Conservation (phyloP, 2,888 invertebrate species). For the Notodonta dromedarius region DNA sequence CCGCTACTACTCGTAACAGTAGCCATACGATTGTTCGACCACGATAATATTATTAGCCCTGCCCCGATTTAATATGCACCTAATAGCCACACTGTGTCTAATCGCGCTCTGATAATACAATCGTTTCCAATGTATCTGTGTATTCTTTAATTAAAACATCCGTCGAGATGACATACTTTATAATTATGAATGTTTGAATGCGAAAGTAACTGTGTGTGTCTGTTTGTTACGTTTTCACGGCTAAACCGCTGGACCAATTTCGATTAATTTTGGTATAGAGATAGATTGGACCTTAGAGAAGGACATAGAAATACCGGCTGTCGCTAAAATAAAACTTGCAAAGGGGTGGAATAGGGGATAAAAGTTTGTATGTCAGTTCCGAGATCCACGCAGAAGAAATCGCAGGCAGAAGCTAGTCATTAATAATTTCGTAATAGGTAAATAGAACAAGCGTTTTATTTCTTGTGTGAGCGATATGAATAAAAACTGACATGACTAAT, state of each 20-base stretch:
- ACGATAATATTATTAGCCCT: constrained; percentile 69
- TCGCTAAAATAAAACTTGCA: too few relatives aligned
- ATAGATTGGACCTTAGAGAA: too few relatives aligned
- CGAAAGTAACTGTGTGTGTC: too few relatives aligned
- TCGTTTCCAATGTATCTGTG: background rate
- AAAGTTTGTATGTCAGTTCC: too few relatives aligned
- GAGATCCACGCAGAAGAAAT: too few relatives aligned
- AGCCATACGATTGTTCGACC: constrained; percentile 73
- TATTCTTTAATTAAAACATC: background rate
- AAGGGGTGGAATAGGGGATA: too few relatives aligned
- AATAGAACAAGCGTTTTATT: background rate
- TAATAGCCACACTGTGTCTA: constrained; percentile 11
- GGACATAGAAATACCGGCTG: too few relatives aligned
- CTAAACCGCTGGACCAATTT: too few relatives aligned
- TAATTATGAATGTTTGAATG: background rate
- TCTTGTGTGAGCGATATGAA: background rate
- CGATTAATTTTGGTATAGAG: too few relatives aligned
- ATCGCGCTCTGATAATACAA: background rate
- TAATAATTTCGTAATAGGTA: constrained; percentile 1
- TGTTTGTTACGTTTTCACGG: too few relatives aligned
- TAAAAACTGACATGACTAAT: constrained; percentile 3
- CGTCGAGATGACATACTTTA: background rate
- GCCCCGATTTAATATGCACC: constrained; percentile 55
- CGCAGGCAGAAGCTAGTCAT: too few relatives aligned
- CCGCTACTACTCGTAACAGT: constrained; percentile 71